Evolutionary conservation across 2,113 vertebrate genomes (phyloP), one percentile per base, ranked within the genome.

Genomic region (Polypterus senegalus): DNA sequence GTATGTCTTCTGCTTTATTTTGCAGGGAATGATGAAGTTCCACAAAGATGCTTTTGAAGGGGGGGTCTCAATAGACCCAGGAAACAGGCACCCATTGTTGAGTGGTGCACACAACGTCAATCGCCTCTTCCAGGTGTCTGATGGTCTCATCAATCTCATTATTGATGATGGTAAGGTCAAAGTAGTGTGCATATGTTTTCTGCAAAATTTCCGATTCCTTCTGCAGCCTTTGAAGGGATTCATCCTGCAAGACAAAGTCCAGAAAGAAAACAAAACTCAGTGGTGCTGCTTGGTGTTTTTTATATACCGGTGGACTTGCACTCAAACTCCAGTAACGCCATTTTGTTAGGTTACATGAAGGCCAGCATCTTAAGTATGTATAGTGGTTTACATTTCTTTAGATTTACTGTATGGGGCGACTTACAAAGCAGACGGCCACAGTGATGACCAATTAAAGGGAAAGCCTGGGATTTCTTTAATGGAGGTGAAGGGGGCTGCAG

Each of bases 91-190:
- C 93, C 95, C 95, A 98, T 82, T 98, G 94, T n/a, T 85, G 84
- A 64, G 90, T 91, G 78, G 89, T 90, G 86, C 91, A 96, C 77
- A 98, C 92, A 72, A 94, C 86, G 72, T 97, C 92, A 57, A 98
- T 93, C 67, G 94, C 91, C 86, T 97, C 94, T 83, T 98, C 94
- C 83, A 98, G 88, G 82, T 92, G 91, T 73, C 87, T 82, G 88
- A 98, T 97, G 80, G 95, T 98, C 83, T 98, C 94, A 66, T 98
- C 95, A 51, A 98, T 98, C 84, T 98, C 94, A 58, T 98, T 98
- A 90, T 98, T 98, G 89, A 98, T 97, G 87, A 98, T 92, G 78
- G 93, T 97, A 79, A 93, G 92, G 84, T 98, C 94, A 67, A 98
- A 98, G 86, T 93, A 98, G 86, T 98, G 94, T 67, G 91, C 88